Base-by-base conservation (phyloP, 2,113 vertebrate genomes). In the Ovis aries region DNA sequence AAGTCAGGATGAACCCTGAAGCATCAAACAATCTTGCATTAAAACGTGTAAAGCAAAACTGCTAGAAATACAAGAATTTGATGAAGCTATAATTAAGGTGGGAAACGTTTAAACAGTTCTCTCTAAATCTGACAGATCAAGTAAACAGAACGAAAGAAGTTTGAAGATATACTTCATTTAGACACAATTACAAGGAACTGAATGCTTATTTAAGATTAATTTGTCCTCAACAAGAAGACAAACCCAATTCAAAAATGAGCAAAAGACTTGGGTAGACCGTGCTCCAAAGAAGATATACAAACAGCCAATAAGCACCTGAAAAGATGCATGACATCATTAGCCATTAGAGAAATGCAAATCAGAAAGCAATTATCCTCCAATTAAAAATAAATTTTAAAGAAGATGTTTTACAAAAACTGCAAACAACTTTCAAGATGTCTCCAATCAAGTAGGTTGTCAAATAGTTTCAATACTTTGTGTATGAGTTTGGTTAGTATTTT, bases 91-190 rank as follows among this genome's bases (percentile, higher is more conserved):
- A 87, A 91, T 74, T 87, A 90, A 89, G 86, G 40, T 45, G 60
- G 50, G 59, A 33, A 31, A 23, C 2, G 27, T 92, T 92, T 48
- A 60, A 67, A 85, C 31, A 29, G 67, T 14, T 86, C 36, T 96
- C 45, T 94, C 33, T 71, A 91, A 92, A 90, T 92, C 17, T 94
- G 88, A 94, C 36, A 97, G 43, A 74, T 94, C 5, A 59, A 88
- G 36, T 62, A 94, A 95, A 82, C 48, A 91, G 74, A 95, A 89
- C 52, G n/a, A 86, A 90, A 48, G 48, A 45, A 93, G 13, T 36
- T 74, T 85, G 52, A 91, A 80, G 88, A 40, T 43, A 74, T 27
- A 78, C 15, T 89, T 92, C 6, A 86, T 81, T 81, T 94, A 62
- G 29, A 97, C 1, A 74, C 25, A 92, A 7, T 90, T 92, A 90